phyloP scores from a whole-genome alignment of 2,888 invertebrate species.

The Arctia plantaginis region DNA sequence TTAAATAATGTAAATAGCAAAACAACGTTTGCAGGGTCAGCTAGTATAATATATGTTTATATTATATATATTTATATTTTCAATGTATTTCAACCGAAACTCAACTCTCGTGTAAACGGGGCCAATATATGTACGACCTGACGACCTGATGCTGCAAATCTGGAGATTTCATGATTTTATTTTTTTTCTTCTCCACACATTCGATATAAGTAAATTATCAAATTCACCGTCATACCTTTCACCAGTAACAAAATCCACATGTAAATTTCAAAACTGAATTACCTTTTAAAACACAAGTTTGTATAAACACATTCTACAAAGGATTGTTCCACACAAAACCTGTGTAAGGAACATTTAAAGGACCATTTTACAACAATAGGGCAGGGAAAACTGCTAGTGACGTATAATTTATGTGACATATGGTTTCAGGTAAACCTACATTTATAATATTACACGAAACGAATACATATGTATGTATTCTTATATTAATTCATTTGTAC shows the following conservation, averaged over 20 bases:
- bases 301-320: constrained; percentile 10
- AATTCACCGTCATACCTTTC: neutral
- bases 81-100: too few species aligned
- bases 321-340: constrained; percentile 11
- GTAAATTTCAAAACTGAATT: neutral
- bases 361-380: constrained; percentile 9
- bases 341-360: neutral
- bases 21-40: too few species aligned
- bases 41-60: too few species aligned
- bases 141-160: neutral
- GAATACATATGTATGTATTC: neutral
- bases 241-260: neutral
- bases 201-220: neutral
- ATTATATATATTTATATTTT: too few species aligned
- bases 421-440: neutral
- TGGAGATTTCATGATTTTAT: neutral
- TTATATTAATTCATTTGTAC: too few species aligned
- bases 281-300: constrained; percentile 3
- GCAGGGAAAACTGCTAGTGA: neutral
- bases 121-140: too few species aligned
- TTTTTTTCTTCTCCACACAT: neutral
- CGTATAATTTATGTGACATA: neutral
- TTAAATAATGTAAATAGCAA: too few species aligned
- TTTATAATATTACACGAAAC: neutral
- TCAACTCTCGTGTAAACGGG: too few species aligned